Evolutionary conservation across 1,140 invertebrate species (phyloP).

Genomic region (Drosophila asahinai): DNA sequence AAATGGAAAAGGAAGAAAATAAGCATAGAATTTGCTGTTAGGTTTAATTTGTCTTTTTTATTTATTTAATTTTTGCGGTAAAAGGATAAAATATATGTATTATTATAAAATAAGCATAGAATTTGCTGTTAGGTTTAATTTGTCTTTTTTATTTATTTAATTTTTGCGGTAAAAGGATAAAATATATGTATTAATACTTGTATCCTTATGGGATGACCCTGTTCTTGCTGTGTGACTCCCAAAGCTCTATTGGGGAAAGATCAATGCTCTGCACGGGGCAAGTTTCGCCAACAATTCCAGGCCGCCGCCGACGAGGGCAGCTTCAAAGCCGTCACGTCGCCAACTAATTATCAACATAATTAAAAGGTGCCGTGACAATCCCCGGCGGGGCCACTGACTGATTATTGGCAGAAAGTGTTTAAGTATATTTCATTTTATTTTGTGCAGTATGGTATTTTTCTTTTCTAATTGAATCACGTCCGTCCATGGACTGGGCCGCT

Average conservation of each 20-base stretch:
- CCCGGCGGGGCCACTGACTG: conserved; percentile 63
- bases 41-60: not conserved
- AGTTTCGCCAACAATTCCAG: conserved; percentile 8
- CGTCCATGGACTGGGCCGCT: conserved; percentile 13
- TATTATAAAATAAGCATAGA: not conserved
- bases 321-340: conserved; percentile 69
- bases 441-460: conserved; percentile 52
- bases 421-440: conserved; percentile 48
- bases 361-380: conserved; percentile 66
- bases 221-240: conserved; percentile 5
- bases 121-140: not conserved
- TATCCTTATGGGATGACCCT: too few relatives aligned
- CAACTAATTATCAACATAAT: conserved; percentile 75
- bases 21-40: not conserved
- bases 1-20: not conserved
- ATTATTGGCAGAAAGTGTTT: conserved; percentile 65
- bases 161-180: not conserved
- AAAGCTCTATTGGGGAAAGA: not conserved
- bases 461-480: conserved; percentile 77
- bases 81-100: not conserved
- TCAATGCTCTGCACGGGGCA: conserved; percentile 4
- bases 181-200: not conserved
- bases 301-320: not conserved
- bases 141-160: not conserved
- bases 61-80: not conserved